Evolutionary conservation across 2,888 invertebrate genomes (phyloP).

Genomic region (Heliconius hortense): DNA sequence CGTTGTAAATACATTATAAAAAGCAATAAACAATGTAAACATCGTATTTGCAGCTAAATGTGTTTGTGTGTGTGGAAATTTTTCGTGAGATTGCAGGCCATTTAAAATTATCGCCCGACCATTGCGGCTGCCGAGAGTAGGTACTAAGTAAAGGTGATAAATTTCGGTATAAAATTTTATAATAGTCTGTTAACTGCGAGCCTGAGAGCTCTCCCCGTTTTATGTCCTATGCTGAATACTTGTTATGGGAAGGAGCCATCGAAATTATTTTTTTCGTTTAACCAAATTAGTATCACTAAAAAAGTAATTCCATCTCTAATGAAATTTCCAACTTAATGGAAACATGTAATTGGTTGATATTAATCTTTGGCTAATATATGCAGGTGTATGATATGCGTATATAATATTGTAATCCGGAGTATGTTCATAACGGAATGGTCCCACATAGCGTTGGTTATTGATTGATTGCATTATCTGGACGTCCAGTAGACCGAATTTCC

Average conservation of each 20-base stretch:
- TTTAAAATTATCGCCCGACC: conserved; percentile 47
- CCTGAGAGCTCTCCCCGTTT: conserved; percentile 47
- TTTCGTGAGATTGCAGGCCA: conserved; percentile 44
- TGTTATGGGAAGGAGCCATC: conserved; percentile 43
- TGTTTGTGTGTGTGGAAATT: conserved; percentile 33
- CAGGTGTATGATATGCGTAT: conserved; percentile 35
- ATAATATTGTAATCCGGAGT: conserved; percentile 41
- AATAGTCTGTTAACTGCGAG: conserved; percentile 51
- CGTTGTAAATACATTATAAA: background rate
- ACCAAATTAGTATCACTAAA: conserved; percentile 33
- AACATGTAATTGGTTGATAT: conserved; percentile 30
- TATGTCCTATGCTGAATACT: conserved; percentile 46
- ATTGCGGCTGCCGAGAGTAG: conserved; percentile 44
- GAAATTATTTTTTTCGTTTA: conserved; percentile 42
- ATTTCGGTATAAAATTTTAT: conserved; percentile 51
- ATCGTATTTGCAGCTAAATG: conserved; percentile 26
- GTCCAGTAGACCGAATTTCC: conserved; percentile 37
- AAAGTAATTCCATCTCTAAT: conserved; percentile 9
- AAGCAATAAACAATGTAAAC: conserved; percentile 10
- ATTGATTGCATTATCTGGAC: conserved; percentile 43
- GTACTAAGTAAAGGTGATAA: conserved; percentile 48
- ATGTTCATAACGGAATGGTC: conserved; percentile 43
- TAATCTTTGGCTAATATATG: conserved; percentile 31
- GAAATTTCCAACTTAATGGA: conserved; percentile 24
- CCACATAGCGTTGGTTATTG: conserved; percentile 42